A percentile compares a stretch with the other conserved stretches of the same genome.
Evolutionary conservation across 2,113 vertebrate genomes (phyloP).

Genomic region (Indicator maculatus): DNA sequence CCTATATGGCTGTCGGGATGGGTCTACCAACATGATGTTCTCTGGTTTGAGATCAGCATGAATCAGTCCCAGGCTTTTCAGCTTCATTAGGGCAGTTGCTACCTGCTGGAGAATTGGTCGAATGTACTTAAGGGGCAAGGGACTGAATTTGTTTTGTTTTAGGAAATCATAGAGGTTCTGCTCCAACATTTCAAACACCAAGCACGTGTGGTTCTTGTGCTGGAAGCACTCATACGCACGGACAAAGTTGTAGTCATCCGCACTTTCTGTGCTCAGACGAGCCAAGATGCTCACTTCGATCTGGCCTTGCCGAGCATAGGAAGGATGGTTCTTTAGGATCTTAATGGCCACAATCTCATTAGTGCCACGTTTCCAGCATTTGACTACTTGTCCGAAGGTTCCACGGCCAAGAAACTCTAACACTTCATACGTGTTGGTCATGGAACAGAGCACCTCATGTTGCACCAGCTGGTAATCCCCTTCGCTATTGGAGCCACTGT

Average conservation of each 20-base stretch:
- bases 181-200: constrained; percentile 99
- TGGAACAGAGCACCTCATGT: constrained; percentile 98
- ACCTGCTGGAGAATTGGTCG: constrained; percentile 97
- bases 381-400: constrained; percentile 98
- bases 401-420: constrained; percentile 96
- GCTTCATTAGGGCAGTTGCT: constrained; percentile 95
- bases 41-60: constrained; percentile 98
- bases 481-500: constrained; percentile 94
- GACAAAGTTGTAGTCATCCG: constrained; percentile 98
- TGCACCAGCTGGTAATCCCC: constrained; percentile 98
- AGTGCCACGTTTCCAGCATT: constrained; percentile 98
- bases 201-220: constrained; percentile 99
- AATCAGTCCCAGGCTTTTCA: constrained; percentile 96
- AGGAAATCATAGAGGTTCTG: constrained; percentile 99
- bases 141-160: constrained; percentile 99
- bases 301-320: constrained; percentile 96
- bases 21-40: constrained; percentile 99
- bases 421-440: constrained; percentile 98
- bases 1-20: constrained; percentile 93
- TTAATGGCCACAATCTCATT: constrained; percentile 99
- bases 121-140: constrained; percentile 96
- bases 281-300: constrained; percentile 99
- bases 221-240: constrained; percentile 98
- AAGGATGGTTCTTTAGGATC: constrained; percentile 98
- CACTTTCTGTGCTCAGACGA: constrained; percentile 94